Base-by-base conservation (phyloP, 2,797 vertebrate species). In the Leontopithecus rosalia region DNA sequence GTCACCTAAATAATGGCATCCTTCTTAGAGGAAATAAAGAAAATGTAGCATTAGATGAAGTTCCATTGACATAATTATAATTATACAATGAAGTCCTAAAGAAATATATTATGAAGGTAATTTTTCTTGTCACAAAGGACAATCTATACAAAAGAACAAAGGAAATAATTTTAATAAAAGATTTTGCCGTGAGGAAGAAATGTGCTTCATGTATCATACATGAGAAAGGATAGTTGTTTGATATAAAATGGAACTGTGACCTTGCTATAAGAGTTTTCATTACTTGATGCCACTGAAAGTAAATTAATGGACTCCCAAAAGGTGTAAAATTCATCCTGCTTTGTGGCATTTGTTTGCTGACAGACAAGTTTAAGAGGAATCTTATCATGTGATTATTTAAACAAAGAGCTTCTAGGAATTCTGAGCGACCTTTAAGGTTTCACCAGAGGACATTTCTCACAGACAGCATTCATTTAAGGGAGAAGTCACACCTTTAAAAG, bases 101-200 rank as follows among this genome's bases (percentile, higher is more conserved):
- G 89, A 98, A 87, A 97, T 81, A 97, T 85, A 89, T 97, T 93
- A 95, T 20, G 7, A 57, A 96, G 96, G 93, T 92, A 90, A 89
- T 96, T 72, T 98, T 97, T 96, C 94, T 96, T 98, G 95, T 98
- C 92, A 93, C 93, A 97, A 97, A 72, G 96, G 90, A 91, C 94
- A 97, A 97, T 96, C 95, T 97, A 73, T 89, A 97, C 97, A 98
- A 98, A 98, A 97, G 95, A 98, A 98, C 95, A 98, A 98, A 98
- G 97, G 76, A 98, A 98, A 98, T 97, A 94, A 96, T 98, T 94
- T 99, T 97, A 98, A 98, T 98, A 98, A 98, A 98, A 98, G 86
- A 98, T 98, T 92, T 96, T 88, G 88, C 98, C 97, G 72, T 64
- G 14, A 98, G 98, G 97, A 94, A 97, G 95, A 98, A 98, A 96